Evolutionary conservation across 2,888 invertebrate species (phyloP).

Genomic region (Monopis laevigella): DNA sequence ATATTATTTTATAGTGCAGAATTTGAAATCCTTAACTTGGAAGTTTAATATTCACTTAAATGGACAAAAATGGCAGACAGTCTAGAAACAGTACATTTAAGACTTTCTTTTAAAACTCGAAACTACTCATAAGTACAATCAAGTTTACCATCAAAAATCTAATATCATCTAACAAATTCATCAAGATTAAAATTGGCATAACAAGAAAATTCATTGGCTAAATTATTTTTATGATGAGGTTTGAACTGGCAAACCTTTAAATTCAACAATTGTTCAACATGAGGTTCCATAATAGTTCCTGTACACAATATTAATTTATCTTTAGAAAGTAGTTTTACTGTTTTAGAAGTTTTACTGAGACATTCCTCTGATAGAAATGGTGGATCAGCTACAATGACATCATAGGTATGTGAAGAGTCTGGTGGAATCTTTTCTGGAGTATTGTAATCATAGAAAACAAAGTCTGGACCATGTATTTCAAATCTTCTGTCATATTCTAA

Average conservation of each 20-base stretch:
- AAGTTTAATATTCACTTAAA: too few species aligned
- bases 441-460: slow-evolving; percentile 89
- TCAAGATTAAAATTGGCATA: slow-evolving; percentile 88
- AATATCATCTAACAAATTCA: slow-evolving; percentile 29
- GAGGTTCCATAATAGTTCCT: slow-evolving; percentile 81
- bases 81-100: too few species aligned
- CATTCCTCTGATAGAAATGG: slow-evolving; percentile 96
- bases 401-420: slow-evolving; percentile 70
- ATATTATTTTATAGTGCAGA: too few species aligned
- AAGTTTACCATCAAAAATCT: too few species aligned
- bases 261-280: slow-evolving; percentile 70
- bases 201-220: slow-evolving; percentile 93
- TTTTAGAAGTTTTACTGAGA: slow-evolving; percentile 81
- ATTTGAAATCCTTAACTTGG: too few species aligned
- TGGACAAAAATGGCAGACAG: too few species aligned
- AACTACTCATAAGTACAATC: too few species aligned
- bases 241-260: slow-evolving; percentile 74
- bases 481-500: slow-evolving; percentile 91
- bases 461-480: slow-evolving; percentile 79
- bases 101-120: too few species aligned
- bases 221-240: slow-evolving; percentile 87
- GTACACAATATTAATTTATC: slow-evolving; percentile 88
- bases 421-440: slow-evolving; percentile 73
- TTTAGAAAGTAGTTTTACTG: slow-evolving; percentile 78
- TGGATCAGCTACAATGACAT: slow-evolving; percentile 92